Base-by-base conservation (phyloP, 2,888 invertebrate species). In the Seira ritae region DNA sequence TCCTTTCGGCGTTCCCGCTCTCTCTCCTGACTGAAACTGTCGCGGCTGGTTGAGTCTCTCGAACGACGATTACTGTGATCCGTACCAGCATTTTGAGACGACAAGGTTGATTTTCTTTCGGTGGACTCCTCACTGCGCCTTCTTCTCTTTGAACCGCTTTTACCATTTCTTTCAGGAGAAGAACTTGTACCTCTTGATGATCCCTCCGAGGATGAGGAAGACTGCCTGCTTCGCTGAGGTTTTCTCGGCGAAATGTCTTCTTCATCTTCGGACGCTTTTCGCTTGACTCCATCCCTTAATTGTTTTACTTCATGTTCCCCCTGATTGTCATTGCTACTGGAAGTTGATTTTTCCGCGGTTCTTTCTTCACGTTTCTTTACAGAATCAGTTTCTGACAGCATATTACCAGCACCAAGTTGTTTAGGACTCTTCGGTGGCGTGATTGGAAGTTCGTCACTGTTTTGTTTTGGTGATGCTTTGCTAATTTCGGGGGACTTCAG, bases 1-100 rank as follows among this genome's bases (percentile, higher is more conserved):
- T 78, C 79, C 42, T 78, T 65, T 62, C 84, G 68, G 24, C 77
- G 20, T 46, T 84, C 79, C 23, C 78, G 55, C n/a, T 84, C 86
- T 23, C 84, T 78, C 71, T 85, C 85, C 65, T 84, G 79, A 65
- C 85, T 86, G 8, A 65, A 62, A 19, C 72, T 81, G 15, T 82
- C 82, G 19, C 72, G 55, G 15, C 50, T 69, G 12, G 19, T 66
- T 22, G 4, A 78, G 70, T 62, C 72, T 70, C 8, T 80, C 68
- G 42, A 60, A n/a, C 20, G n/a, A 6, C 24, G 4, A 24, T 10
- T n/a, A 20, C 37, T 24, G 12, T 65, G 20, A 8, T 17, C 10
- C 10, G 0, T 65, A 1, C 60, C 62, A 1, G 74, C 17, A n/a
- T 22, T 19, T n/a, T 50, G 60, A 12, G 55, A 22, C 17, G 80